phyloP scores from a whole-genome alignment of 2,888 invertebrate genomes.

The Hermodice carunculata region DNA sequence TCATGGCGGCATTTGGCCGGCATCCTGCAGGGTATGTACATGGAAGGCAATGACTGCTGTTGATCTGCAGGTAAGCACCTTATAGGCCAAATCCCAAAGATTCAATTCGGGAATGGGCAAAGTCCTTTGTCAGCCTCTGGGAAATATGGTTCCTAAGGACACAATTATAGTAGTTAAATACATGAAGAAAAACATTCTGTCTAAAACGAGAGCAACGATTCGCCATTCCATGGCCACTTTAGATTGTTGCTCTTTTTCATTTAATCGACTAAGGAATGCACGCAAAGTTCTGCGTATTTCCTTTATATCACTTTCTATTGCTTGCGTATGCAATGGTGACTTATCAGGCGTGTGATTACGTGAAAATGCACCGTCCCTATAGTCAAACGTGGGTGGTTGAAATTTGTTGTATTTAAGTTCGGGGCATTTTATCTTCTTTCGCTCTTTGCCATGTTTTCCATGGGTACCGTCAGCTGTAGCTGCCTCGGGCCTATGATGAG shows the following conservation, averaged over 20 bases:
- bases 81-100: too few relatives aligned
- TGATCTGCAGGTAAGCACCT: too few relatives aligned
- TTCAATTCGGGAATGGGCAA: too few relatives aligned
- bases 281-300: constrained; percentile 58
- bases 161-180: constrained; percentile 40
- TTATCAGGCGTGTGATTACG: constrained; percentile 7
- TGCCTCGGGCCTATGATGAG: background rate
- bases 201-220: constrained; percentile 43
- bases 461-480: constrained; percentile 15
- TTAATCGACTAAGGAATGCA: constrained; percentile 51
- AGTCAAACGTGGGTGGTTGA: constrained; percentile 38
- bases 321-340: constrained; percentile 36
- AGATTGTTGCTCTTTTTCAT: constrained; percentile 40
- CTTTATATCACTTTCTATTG: constrained; percentile 60
- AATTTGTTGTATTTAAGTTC: constrained; percentile 41
- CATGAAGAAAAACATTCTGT: constrained; percentile 43
- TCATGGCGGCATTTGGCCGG: too few relatives aligned
- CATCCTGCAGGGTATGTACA: too few relatives aligned
- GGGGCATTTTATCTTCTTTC: constrained; percentile 35
- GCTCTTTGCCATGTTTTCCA: constrained; percentile 27
- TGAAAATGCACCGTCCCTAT: constrained; percentile 34
- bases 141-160: constrained; percentile 44
- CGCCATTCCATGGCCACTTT: constrained; percentile 44
- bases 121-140: too few relatives aligned
- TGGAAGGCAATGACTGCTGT: too few relatives aligned